A percentile compares a stretch with the other conserved stretches of the same genome.
These are phyloP conservation scores for Acrocyrtus sp. DNA, from an alignment of 2,888 invertebrate genomes.

Conservation along the genomic window DNA sequence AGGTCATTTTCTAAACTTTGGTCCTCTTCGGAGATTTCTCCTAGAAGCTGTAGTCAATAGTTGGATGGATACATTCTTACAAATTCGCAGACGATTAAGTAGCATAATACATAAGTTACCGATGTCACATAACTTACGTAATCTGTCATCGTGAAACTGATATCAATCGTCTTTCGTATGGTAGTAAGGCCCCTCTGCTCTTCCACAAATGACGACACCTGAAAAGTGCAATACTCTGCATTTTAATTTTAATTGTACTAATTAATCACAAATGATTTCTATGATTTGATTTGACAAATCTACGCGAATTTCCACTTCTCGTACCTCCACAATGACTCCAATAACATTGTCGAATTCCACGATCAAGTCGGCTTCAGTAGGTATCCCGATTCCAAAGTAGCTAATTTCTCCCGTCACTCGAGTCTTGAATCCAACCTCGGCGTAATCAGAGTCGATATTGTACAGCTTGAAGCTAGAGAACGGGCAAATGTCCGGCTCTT, in stretches of 20 bases:
- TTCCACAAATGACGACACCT: constrained; percentile 19
- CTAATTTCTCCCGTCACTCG: constrained; percentile 55
- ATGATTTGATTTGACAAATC: too few species aligned
- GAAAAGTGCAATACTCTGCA: not conserved
- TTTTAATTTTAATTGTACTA: not conserved
- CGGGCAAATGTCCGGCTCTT: constrained; percentile 53
- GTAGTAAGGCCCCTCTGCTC: constrained; percentile 51
- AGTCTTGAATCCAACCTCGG: constrained; percentile 54
- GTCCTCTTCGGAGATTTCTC: not conserved
- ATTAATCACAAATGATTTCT: too few species aligned
- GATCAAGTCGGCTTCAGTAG: constrained; percentile 56
- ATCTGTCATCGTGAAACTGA: constrained; percentile 54
- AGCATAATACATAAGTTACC: not conserved
- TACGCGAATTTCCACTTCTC: not conserved
- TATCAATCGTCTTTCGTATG: constrained; percentile 57
- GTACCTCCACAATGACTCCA: constrained; percentile 51
- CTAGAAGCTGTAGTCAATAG: constrained; percentile 1
- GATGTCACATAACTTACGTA: constrained; percentile 30
- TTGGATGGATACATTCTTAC: too few species aligned
- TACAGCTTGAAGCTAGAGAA: constrained; percentile 49
- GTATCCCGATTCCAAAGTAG: constrained; percentile 50
- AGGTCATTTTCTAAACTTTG: not conserved
- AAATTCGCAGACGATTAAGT: too few species aligned
- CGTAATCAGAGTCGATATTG: constrained; percentile 51
- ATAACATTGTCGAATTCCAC: constrained; percentile 52